Evolutionary conservation across 2,797 vertebrate species (phyloP), one percentile per base, ranked within the genome.

Genomic region (Limosa lapponica): DNA sequence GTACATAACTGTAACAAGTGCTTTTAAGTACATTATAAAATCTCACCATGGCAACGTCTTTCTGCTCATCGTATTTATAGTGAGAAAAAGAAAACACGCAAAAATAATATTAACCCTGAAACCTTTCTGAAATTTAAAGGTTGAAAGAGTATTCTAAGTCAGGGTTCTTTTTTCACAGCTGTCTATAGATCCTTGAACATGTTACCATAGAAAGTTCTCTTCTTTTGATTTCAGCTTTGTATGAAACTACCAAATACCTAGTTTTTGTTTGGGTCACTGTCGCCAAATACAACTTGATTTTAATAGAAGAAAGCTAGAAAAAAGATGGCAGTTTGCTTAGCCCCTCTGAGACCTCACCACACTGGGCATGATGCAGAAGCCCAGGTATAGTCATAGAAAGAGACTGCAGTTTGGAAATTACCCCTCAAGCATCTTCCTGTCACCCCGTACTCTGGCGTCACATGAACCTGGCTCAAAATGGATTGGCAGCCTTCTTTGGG

Each of bases 1-100:
- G 59, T 74, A 79, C 72, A 57, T 64, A 84, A 94, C 85, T 90
- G 58, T 90, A 95, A 89, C 86, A 75, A 93, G 52, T 88, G 88
- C 59, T 94, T 94, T 95, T 94, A 94, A 96, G 89, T 82, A 89
- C 14, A 17, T 96, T 97, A 95, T 89, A 91, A 96, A 93, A 93
- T 91, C 83, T 97, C 94, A 92, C 97, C 96, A 97, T 97, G 95
- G 97, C 95, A 97, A 97, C 97, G 94, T 96, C 83, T 72, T 97
- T 88, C 81, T 92, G 93, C 64, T 93, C 82, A 94, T 95, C 22
- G 1, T 94, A 97, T 97, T 97, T 97, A 95, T 94, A 96, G 95
- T 92, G 91, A 92, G 93, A 96, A 93, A 96, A 91, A 92, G 92
- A 94, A 96, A 97, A 97, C 89, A 95, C 93, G 84, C 44, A 94